A percentile compares a stretch with the other conserved stretches of the same genome.
These are phyloP conservation scores for Allobates femoralis DNA, from an alignment of 2,797 vertebrate genomes.

Conservation along the genomic window DNA sequence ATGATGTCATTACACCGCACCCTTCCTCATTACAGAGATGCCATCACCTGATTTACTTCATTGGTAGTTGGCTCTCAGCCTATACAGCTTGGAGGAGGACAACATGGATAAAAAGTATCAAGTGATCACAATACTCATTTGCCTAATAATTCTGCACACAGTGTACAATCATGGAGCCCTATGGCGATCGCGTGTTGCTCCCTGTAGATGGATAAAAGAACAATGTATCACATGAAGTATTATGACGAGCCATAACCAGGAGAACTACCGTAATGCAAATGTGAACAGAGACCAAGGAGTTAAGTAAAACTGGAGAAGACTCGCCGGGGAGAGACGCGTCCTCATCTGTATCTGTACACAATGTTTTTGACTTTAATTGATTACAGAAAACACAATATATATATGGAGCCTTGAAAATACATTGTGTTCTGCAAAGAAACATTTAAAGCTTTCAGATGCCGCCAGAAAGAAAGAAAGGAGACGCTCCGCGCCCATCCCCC, in stretches of 20 bases:
- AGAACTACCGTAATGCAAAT: neutral
- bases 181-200: no score
- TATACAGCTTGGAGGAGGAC: no score
- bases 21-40: no score
- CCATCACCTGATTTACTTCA: no score
- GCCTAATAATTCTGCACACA: no score
- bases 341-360: neutral
- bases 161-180: no score
- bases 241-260: neutral
- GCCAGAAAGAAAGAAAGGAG: neutral
- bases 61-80: no score
- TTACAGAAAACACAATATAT: neutral
- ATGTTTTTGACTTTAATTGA: neutral
- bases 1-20: no score
- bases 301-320: neutral
- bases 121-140: no score
- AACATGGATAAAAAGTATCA: no score
- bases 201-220: no score
- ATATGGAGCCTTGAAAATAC: neutral
- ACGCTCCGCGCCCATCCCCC: neutral
- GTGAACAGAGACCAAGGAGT: neutral
- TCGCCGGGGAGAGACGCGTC: neutral
- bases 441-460: neutral
- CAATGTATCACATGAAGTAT: no score
- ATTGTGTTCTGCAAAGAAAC: neutral